Conservation (phyloP, 2,888 invertebrate species). For the Microplitis manilae region DNA sequence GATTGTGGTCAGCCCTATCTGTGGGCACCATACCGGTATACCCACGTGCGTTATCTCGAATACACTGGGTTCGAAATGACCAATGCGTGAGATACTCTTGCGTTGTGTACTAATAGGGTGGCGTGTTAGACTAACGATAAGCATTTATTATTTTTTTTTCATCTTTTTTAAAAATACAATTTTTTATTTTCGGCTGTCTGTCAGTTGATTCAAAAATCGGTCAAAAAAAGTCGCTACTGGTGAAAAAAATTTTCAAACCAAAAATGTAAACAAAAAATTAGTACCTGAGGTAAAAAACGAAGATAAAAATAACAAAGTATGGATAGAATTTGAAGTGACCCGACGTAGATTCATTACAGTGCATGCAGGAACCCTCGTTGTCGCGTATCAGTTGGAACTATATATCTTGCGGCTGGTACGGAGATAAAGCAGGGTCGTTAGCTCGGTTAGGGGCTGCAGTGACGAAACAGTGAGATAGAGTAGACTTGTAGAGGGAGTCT, state of each 20-base stretch:
- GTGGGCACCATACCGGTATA: not conserved
- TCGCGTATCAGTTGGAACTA: constrained; percentile 36
- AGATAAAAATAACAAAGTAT: constrained; percentile 6
- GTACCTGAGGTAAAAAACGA: not conserved
- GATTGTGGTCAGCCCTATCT: constrained; percentile 31
- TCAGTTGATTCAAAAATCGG: too few species aligned
- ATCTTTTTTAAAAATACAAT: not conserved
- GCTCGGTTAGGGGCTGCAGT: constrained; percentile 51
- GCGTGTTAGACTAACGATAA: constrained; percentile 9
- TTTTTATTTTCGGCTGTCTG: not conserved
- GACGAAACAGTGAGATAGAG: constrained; percentile 35
- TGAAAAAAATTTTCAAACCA: too few species aligned
- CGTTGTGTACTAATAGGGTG: not conserved
- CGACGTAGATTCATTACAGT: constrained; percentile 34
- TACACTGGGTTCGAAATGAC: constrained; percentile 13
- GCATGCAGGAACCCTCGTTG: constrained; percentile 30
- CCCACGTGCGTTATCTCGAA: constrained; percentile 42
- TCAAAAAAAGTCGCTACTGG: too few species aligned
- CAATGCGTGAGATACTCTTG: constrained; percentile 8
- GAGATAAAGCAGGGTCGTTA: constrained; percentile 59
- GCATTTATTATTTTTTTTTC: not conserved
- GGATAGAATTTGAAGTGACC: constrained; percentile 12
- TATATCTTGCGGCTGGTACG: constrained; percentile 53
- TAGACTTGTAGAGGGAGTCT: not conserved
- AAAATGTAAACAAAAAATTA: not conserved